These are phyloP conservation scores for Muntiacus muntjak DNA, from an alignment of 2,113 vertebrate genomes.

Conservation along the genomic window DNA sequence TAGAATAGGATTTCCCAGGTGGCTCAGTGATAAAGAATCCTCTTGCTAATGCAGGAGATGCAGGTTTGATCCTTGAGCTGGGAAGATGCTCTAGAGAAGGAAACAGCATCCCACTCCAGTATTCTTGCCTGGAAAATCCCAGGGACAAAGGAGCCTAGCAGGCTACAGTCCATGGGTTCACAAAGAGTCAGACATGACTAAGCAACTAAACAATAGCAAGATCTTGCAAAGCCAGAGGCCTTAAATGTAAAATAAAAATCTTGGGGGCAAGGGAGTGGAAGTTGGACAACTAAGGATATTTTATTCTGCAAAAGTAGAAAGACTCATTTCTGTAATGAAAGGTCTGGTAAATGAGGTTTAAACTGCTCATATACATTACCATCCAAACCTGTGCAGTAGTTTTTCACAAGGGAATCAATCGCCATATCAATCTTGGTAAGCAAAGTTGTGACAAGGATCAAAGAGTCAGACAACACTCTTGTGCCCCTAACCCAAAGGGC, in stretches of 20 bases:
- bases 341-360: background rate
- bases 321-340: background rate
- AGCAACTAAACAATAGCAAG: background rate
- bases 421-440: background rate
- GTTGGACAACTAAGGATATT: background rate
- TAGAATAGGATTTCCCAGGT: background rate
- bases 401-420: background rate
- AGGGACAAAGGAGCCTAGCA: background rate
- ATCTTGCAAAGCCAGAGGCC: background rate
- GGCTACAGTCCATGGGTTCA: background rate
- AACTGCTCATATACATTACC: background rate
- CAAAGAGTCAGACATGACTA: background rate
- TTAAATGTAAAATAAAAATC: background rate
- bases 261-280: no score
- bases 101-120: background rate
- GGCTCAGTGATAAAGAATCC: background rate
- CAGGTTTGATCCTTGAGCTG: background rate
- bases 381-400: background rate
- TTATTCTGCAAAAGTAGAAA: background rate
- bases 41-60: background rate
- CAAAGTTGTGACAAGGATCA: background rate
- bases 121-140: background rate
- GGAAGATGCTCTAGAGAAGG: background rate
- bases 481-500: background rate
- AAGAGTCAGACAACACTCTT: background rate